Base-by-base conservation (phyloP, 2,797 vertebrate genomes). In the Varecia variegata region DNA sequence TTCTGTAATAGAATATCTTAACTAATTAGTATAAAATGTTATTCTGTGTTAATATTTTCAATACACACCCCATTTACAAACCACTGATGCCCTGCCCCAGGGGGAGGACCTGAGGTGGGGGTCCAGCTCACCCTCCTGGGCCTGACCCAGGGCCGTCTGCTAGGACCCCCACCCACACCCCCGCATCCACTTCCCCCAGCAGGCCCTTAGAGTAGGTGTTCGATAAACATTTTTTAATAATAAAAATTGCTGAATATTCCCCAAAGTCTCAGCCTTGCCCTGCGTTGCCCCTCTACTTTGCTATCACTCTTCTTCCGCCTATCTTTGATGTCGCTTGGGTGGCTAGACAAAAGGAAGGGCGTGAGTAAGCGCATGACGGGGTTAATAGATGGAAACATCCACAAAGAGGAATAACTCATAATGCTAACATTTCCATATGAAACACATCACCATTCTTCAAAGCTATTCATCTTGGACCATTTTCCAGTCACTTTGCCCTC, bases 281-380 rank as follows among this genome's bases (percentile, higher is more conserved):
- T 47, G 5, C 1, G 15, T 4, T 2, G 12, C 3, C 52, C 11
- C 14, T 4, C 11, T 18, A 2, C 18, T 3, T 5, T 58, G 14
- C 12, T 7, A 30, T 13, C 30, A 2, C 32, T 77, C 32, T 68
- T 25, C 18, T 38, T 47, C 21, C 7, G 12, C 21, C 21, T 5
- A 1, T 12, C 35, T 88, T 60, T 47, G 54, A 60, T 56, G 38
- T 80, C 32, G 2, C n/a, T 9, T 30, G 12, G 32, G 60, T 79
- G 35, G 1, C 45, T 13, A 71, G 35, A 73, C 54, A 79, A 50
- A 30, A 65, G 20, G 12, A n/a, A 30, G 35, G 14, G 30, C 35
- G 54, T 7, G 20, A 47, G 20, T 32, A 13, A 38, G 54, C n/a
- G n/a, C 17, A 18, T 27, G 18, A 77, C 32, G n/a, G 35, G 45